A percentile compares a stretch with the other conserved stretches of the same genome.
Evolutionary conservation across 2,888 invertebrate genomes (phyloP).

Genomic region (Dioctria linearis): DNA sequence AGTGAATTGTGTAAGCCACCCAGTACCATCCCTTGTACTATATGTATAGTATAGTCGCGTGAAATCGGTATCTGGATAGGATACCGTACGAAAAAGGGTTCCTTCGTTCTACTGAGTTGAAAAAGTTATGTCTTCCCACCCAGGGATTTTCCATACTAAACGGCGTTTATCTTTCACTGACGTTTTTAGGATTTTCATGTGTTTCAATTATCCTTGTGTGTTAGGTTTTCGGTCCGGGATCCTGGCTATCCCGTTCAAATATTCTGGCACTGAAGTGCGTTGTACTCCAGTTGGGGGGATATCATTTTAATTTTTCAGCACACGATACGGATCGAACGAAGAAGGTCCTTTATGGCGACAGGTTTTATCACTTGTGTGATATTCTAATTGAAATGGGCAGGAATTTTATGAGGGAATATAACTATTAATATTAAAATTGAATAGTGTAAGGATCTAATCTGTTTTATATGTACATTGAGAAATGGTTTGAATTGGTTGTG

Average conservation of each 20-base stretch:
- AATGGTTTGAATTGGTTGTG: no score
- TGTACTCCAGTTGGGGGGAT: constrained; percentile 5
- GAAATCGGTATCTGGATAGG: constrained; percentile 1
- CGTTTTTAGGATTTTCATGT: constrained; percentile 60
- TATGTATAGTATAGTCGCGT: not conserved
- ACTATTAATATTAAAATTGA: not conserved
- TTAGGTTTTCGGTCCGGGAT: constrained; percentile 38
- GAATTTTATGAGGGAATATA: constrained; percentile 12
- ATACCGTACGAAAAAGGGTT: constrained; percentile 9
- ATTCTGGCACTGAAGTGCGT: constrained; percentile 31
- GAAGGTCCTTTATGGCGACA: constrained; percentile 41
- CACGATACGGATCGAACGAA: not conserved
- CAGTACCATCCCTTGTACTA: not conserved
- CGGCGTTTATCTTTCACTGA: constrained; percentile 60
- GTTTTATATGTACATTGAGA: no score
- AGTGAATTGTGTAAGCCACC: not conserved
- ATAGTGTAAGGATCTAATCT: no score
- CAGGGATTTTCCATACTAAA: constrained; percentile 59
- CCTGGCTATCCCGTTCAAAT: constrained; percentile 15
- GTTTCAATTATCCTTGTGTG: constrained; percentile 59
- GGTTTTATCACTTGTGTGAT: constrained; percentile 50
- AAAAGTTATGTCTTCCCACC: constrained; percentile 58
- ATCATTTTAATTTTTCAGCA: constrained; percentile 45
- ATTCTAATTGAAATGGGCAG: constrained; percentile 40
- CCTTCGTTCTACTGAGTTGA: not conserved